A percentile compares a stretch with the other conserved stretches of the same genome.
Conservation (phyloP, 37 sponge, comb jelly and placozoan species). For the Mnemiopsis leidyi region DNA sequence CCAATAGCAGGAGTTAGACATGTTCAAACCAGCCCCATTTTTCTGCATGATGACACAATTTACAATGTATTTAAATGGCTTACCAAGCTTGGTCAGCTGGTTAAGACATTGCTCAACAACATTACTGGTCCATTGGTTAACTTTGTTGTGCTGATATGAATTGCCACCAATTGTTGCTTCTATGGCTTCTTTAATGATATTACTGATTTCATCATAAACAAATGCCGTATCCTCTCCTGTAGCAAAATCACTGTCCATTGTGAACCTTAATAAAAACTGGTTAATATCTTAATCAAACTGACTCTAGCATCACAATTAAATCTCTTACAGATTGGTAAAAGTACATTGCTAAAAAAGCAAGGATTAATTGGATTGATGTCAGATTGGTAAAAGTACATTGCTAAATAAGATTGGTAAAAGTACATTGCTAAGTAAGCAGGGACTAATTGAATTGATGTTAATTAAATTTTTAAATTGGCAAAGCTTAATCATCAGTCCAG, state of each 20-base stretch:
- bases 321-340: too few species aligned
- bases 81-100: conserved; percentile 92
- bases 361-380: too few species aligned
- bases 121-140: conserved; percentile 97
- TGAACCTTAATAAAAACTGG: background rate
- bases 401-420: too few species aligned
- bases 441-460: too few species aligned
- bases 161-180: conserved; percentile 75
- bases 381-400: too few species aligned
- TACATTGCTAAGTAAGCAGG: too few species aligned
- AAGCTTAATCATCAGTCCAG: too few species aligned
- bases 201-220: conserved; percentile 90
- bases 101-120: conserved; percentile 95
- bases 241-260: conserved; percentile 62
- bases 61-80: conserved; percentile 97
- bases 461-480: too few species aligned
- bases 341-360: too few species aligned
- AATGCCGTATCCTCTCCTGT: conserved; percentile 75
- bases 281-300: too few species aligned
- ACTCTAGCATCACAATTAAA: too few species aligned
- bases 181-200: conserved; percentile 88
- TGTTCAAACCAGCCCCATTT: conserved; percentile 97
- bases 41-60: conserved; percentile 98
- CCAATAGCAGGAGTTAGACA: conserved; percentile 97
- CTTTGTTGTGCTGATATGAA: conserved; percentile 91